Percentiles rank a stretch among this genome's conserved stretches.
Evolutionary conservation across 1,140 invertebrate genomes (phyloP).

Genomic region (Cyphomyrmex costatus): DNA sequence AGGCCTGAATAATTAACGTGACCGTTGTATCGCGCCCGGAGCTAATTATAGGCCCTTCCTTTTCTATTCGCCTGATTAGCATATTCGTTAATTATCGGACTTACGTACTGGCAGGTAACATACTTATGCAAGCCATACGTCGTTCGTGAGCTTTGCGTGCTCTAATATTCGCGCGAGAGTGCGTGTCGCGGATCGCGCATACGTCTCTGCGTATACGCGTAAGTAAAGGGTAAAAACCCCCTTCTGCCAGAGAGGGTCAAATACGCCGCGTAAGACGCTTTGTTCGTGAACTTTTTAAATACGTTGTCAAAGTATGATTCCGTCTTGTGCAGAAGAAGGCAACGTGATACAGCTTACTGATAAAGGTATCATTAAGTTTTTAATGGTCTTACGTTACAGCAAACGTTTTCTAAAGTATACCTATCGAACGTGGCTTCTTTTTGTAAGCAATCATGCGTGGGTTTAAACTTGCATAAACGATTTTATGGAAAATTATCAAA

Average conservation of each 20-base stretch:
- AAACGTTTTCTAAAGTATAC: constrained; percentile 37
- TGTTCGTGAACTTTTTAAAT: constrained; percentile 41
- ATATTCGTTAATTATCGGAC: constrained; percentile 81
- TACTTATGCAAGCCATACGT: constrained; percentile 53
- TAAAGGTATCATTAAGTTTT: constrained; percentile 63
- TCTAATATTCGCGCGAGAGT: constrained; percentile 72
- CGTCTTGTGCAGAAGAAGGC: constrained; percentile 8
- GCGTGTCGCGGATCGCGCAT: constrained; percentile 65
- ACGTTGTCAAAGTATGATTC: constrained; percentile 28
- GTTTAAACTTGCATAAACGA: constrained; percentile 46
- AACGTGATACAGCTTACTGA: constrained; percentile 35
- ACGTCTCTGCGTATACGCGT: constrained; percentile 20
- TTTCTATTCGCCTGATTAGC: constrained; percentile 79
- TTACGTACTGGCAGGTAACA: constrained; percentile 58
- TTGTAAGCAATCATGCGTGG: constrained; percentile 39
- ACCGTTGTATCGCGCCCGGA: constrained; percentile 74
- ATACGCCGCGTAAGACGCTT: constrained; percentile 54
- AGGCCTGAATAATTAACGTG: constrained; percentile 83
- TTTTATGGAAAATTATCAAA: constrained; percentile 56
- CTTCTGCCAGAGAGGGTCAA: constrained; percentile 7
- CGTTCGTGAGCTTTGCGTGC: constrained; percentile 69
- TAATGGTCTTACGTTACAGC: constrained; percentile 53
- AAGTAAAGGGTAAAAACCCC: constrained; percentile 53
- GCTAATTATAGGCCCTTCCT: constrained; percentile 81
- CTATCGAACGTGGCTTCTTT: constrained; percentile 39